A percentile compares a stretch with the other conserved stretches of the same genome.
These are phyloP conservation scores for Sesamia inferens DNA, from an alignment of 2,888 invertebrate genomes.

Conservation along the genomic window DNA sequence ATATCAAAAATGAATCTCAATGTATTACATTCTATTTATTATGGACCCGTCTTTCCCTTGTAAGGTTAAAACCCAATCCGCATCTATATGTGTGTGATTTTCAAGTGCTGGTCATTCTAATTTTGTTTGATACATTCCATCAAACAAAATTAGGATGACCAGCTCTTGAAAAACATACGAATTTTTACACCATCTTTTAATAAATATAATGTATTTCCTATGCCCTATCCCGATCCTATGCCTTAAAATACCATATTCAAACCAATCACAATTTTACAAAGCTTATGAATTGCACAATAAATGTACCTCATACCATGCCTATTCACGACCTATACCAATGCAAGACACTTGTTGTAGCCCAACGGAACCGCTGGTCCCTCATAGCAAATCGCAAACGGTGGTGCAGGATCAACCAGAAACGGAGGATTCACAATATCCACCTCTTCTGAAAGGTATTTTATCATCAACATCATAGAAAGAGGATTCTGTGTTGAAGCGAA, in stretches of 20 bases:
- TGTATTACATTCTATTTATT: neutral
- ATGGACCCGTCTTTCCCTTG: neutral
- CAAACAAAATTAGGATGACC: neutral
- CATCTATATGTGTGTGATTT: neutral
- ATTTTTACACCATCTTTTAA: neutral
- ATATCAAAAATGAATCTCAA: neutral
- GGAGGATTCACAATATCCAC: conserved; percentile 88
- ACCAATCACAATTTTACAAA: conserved; percentile 34
- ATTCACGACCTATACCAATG: conserved; percentile 23
- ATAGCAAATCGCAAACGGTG: conserved; percentile 88
- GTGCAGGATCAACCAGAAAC: conserved; percentile 77
- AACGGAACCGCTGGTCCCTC: conserved; percentile 85
- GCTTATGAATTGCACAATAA: conserved; percentile 53
- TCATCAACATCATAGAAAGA: conserved; percentile 1
- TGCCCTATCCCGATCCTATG: too few relatives aligned
- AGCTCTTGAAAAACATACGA: neutral
- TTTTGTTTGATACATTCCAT: neutral
- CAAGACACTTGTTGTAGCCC: conserved; percentile 76
- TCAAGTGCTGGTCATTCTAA: too few relatives aligned
- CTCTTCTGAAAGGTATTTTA: conserved; percentile 85
- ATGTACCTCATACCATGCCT: conserved; percentile 24
- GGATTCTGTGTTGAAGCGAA: conserved; percentile 10
- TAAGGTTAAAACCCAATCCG: neutral
- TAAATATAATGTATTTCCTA: neutral
- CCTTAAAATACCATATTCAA: conserved; percentile 2